phyloP scores from a whole-genome alignment of 2,113 vertebrate species.

The Patagioenas fasciata region DNA sequence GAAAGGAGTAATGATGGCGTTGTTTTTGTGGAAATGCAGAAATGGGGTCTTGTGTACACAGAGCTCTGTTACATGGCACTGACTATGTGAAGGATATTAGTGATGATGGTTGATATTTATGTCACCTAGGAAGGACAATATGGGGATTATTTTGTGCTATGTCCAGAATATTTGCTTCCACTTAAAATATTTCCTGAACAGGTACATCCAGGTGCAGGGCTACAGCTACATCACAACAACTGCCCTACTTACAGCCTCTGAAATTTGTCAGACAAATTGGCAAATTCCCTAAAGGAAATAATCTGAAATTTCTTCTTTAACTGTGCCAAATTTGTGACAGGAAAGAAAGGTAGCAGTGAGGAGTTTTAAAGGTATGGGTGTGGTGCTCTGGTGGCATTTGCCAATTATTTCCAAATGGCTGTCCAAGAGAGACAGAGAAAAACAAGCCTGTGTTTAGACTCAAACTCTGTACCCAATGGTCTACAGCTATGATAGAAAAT shows the following conservation, averaged over 20 bases:
- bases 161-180: background rate
- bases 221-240: background rate
- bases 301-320: background rate
- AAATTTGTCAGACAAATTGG: background rate
- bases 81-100: fast-evolving
- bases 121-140: background rate
- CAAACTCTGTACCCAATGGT: background rate
- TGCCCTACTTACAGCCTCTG: background rate
- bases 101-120: background rate
- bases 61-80: background rate
- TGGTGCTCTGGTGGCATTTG: background rate
- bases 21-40: background rate
- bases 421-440: background rate
- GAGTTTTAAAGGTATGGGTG: background rate
- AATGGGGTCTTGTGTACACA: background rate
- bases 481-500: background rate
- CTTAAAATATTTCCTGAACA: background rate
- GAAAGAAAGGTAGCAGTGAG: background rate
- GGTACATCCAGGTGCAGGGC: background rate
- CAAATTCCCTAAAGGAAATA: background rate
- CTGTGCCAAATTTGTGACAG: background rate
- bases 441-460: background rate
- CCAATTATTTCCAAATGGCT: background rate
- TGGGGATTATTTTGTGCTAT: background rate
- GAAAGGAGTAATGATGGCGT: background rate